Percentiles rank a stretch among this genome's conserved stretches.
Evolutionary conservation across 1,140 invertebrate species (phyloP).

Genomic region (Laupala kohalensis): DNA sequence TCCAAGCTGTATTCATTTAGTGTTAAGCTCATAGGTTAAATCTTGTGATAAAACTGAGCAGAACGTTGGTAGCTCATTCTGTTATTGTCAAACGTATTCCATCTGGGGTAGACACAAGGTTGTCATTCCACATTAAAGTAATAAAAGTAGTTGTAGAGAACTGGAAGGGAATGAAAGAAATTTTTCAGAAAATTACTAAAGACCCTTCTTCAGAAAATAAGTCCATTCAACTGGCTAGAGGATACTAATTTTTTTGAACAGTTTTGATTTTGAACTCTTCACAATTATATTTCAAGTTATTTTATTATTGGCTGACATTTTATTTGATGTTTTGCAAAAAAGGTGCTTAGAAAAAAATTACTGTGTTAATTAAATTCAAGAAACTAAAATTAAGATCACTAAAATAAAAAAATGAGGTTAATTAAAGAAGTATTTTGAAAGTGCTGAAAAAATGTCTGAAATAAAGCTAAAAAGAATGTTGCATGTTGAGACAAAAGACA

Average conservation of each 20-base stretch:
- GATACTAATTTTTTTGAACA: not conserved
- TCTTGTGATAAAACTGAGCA: not conserved
- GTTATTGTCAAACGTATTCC: not conserved
- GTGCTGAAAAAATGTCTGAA: no score
- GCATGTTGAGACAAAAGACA: no score
- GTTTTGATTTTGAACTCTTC: not conserved
- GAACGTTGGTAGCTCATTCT: not conserved
- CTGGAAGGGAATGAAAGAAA: not conserved
- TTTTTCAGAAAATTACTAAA: not conserved
- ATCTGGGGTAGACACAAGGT: not conserved
- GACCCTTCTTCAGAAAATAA: not conserved
- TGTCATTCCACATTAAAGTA: not conserved
- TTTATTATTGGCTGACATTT: not conserved
- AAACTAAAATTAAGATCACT: not conserved
- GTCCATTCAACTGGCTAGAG: not conserved
- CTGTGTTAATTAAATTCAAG: not conserved
- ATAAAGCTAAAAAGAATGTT: no score
- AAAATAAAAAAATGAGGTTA: not conserved
- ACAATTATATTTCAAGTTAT: not conserved
- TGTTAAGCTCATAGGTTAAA: not conserved
- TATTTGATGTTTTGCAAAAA: not conserved
- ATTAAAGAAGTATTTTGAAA: not conserved
- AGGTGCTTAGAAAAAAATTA: not conserved
- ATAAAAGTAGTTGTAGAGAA: not conserved
- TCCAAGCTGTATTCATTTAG: not conserved